Percentiles rank a stretch among this genome's conserved stretches.
Evolutionary conservation across 2,888 invertebrate species (phyloP).

Genomic region (Oasisia sp.): DNA sequence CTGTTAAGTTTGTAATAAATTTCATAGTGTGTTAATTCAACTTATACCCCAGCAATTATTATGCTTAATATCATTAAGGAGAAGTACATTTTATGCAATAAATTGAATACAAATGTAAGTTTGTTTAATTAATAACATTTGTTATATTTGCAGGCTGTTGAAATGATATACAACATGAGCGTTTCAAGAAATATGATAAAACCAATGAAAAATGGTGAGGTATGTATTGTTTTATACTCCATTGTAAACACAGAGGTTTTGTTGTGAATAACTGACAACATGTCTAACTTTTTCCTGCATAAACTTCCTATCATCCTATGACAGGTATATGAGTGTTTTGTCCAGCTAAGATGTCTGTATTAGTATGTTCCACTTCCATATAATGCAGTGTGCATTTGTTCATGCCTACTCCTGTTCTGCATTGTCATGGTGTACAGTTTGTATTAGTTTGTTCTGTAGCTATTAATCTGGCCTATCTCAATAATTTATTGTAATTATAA

Average conservation of each 20-base stretch:
- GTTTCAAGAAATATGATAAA: constrained; percentile 48
- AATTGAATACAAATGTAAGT: neutral
- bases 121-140: neutral
- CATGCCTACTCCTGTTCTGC: neutral
- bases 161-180: constrained; percentile 56
- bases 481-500: neutral
- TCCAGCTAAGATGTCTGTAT: too few species aligned
- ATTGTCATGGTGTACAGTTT: neutral
- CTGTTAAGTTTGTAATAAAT: neutral
- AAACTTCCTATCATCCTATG: too few species aligned
- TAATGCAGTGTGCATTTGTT: neutral
- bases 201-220: constrained; percentile 58
- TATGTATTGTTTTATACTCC: constrained; percentile 41
- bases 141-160: constrained; percentile 51
- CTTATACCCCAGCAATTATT: neutral
- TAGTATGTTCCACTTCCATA: too few species aligned
- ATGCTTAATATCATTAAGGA: neutral
- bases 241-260: too few species aligned
- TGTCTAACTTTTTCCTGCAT: neutral
- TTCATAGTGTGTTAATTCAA: neutral
- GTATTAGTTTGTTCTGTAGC: neutral
- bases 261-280: neutral
- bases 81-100: neutral
- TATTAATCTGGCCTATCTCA: neutral
- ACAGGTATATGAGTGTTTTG: too few species aligned